Conservation (phyloP, 1,140 invertebrate genomes). For the Aphelenchoides besseyi region DNA sequence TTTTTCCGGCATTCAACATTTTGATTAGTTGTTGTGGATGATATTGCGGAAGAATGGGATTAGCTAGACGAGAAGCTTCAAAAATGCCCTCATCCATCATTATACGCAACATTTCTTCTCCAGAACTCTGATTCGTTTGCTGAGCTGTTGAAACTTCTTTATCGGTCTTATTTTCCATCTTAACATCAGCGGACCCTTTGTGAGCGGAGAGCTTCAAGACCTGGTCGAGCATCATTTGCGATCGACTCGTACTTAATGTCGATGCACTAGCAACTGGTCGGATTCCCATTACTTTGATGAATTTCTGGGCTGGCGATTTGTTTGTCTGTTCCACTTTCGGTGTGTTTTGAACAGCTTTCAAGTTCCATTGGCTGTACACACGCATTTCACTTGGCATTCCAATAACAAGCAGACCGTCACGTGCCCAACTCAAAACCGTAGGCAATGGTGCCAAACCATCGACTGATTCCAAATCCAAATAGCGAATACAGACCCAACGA, state of each 20-base stretch:
- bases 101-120: slow-evolving; percentile 42
- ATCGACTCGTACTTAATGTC: slow-evolving; percentile 41
- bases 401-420: slow-evolving; percentile 92
- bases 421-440: slow-evolving; percentile 96
- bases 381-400: slow-evolving; percentile 99
- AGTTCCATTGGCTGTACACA: slow-evolving; percentile 90
- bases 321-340: neutral
- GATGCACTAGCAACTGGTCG: slow-evolving; percentile 26
- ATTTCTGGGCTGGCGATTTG: neutral
- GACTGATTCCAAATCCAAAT: slow-evolving; percentile 84
- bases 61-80: slow-evolving; percentile 87
- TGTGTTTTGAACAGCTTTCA: slow-evolving; percentile 8
- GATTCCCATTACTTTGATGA: slow-evolving; percentile 14
- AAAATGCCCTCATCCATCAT: slow-evolving; percentile 73
- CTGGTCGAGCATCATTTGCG: slow-evolving; percentile 57
- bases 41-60: slow-evolving; percentile 97
- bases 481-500: slow-evolving; percentile 89
- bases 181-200: neutral
- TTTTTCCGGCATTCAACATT: slow-evolving; percentile 95
- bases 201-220: slow-evolving; percentile 23
- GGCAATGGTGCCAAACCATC: slow-evolving; percentile 91
- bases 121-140: neutral
- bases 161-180: slow-evolving; percentile 18
- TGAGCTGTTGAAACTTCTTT: too few relatives aligned
- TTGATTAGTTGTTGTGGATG: slow-evolving; percentile 98